These are phyloP conservation scores for Ranitomeya imitator DNA, from an alignment of 2,113 vertebrate genomes.

Conservation along the genomic window DNA sequence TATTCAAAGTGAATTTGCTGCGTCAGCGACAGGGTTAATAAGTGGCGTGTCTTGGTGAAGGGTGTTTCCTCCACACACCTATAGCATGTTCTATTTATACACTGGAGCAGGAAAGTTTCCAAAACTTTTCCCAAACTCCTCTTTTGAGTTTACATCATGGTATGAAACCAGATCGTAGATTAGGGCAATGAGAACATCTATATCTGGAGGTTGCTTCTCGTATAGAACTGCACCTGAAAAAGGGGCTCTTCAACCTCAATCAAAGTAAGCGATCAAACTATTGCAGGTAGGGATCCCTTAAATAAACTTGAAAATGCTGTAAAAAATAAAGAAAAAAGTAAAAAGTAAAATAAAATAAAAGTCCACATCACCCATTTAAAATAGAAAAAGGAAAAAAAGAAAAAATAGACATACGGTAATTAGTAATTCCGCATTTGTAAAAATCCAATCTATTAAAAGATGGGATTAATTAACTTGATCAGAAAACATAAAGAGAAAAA, in stretches of 20 bases:
- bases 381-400: too few relatives aligned
- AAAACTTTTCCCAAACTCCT: conserved; percentile 27
- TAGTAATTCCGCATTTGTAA: too few relatives aligned
- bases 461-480: too few relatives aligned
- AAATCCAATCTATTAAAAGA: too few relatives aligned
- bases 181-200: neutral
- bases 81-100: conserved; percentile 54
- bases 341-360: too few relatives aligned
- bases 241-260: neutral
- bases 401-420: too few relatives aligned
- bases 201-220: neutral
- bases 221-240: neutral
- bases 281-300: too few relatives aligned
- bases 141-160: neutral
- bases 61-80: conserved; percentile 56
- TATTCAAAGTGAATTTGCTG: neutral
- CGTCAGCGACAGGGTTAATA: conserved; percentile 23
- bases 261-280: neutral
- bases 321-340: too few relatives aligned
- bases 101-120: conserved; percentile 44
- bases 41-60: conserved; percentile 46
- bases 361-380: too few relatives aligned
- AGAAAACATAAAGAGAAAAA: too few relatives aligned
- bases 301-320: too few relatives aligned
- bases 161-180: neutral